Conservation (phyloP, 2,888 invertebrate species). For the Laspeyria flexula region DNA sequence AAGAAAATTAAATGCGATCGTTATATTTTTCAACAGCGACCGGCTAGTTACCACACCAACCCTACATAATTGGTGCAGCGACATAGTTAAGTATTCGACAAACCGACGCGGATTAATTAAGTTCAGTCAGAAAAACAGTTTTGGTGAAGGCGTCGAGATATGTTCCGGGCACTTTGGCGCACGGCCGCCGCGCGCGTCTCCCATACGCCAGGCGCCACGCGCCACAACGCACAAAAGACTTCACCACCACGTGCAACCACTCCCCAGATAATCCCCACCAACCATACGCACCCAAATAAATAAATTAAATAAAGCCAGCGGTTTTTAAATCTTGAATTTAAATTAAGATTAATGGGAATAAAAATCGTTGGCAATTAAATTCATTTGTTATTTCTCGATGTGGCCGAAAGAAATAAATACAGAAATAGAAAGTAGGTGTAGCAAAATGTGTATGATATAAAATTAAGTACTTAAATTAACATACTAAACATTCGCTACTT, state of each 20-base stretch:
- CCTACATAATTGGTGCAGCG: too few species aligned
- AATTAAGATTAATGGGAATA: slow-evolving; percentile 71
- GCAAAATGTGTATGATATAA: too few species aligned
- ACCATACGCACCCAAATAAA: slow-evolving; percentile 80
- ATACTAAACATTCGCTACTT: too few species aligned
- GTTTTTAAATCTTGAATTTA: slow-evolving; percentile 58
- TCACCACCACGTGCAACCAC: slow-evolving; percentile 46
- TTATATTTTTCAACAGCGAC: too few species aligned
- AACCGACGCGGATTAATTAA: slow-evolving; percentile 76
- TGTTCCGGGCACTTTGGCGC: slow-evolving; percentile 72
- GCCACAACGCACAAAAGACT: slow-evolving; percentile 43
- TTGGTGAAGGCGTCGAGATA: slow-evolving; percentile 69
- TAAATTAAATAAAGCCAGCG: slow-evolving; percentile 76
- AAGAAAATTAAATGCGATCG: too few species aligned
- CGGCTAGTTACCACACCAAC: too few species aligned
- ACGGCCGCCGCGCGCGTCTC: slow-evolving; percentile 58
- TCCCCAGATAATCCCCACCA: slow-evolving; percentile 70
- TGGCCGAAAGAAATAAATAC: too few species aligned
- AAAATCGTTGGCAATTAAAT: slow-evolving; percentile 20
- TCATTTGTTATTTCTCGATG: too few species aligned
- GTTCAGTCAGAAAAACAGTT: slow-evolving; percentile 76
- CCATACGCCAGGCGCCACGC: slow-evolving; percentile 9
- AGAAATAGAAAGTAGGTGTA: too few species aligned
- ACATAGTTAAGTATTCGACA: slow-evolving; percentile 47
- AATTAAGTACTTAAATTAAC: too few species aligned